Percentiles rank a stretch among this genome's conserved stretches.
These are phyloP conservation scores for Anoncus sp. DNA, from an alignment of 2,888 invertebrate genomes.

Conservation along the genomic window DNA sequence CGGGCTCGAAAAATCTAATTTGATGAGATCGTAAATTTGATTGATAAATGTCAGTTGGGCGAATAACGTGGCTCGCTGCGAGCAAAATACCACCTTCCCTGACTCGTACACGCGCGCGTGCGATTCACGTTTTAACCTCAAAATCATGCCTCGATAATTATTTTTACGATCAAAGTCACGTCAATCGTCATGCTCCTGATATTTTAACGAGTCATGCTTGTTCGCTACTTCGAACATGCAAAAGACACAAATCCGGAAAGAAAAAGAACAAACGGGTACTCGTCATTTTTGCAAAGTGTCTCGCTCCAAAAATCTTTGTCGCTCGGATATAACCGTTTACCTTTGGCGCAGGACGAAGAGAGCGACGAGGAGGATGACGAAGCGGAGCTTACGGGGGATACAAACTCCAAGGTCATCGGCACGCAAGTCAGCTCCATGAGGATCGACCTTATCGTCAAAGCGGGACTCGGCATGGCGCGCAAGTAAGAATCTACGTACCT, in stretches of 20 bases:
- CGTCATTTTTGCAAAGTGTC: no score
- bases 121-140: constrained; percentile 35
- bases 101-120: constrained; percentile 10
- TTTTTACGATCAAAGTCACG: background rate
- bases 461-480: constrained; percentile 88
- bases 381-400: constrained; percentile 84
- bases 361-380: constrained; percentile 83
- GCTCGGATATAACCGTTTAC: background rate
- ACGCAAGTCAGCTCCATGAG: constrained; percentile 88
- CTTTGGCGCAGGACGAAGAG: constrained; percentile 59
- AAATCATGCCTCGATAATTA: background rate
- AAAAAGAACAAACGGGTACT: constrained; percentile 33
- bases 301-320: background rate
- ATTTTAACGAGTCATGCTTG: constrained; percentile 12
- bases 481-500: constrained; percentile 89
- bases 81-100: background rate
- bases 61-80: constrained; percentile 24
- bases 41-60: constrained; percentile 33
- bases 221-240: constrained; percentile 6
- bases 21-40: background rate
- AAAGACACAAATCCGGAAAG: constrained; percentile 43
- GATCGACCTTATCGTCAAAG: constrained; percentile 89
- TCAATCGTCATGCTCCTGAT: background rate
- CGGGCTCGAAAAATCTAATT: background rate
- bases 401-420: constrained; percentile 88